These are phyloP conservation scores for Drosophila ercepeae DNA, from an alignment of 1,140 invertebrate genomes.

Conservation along the genomic window DNA sequence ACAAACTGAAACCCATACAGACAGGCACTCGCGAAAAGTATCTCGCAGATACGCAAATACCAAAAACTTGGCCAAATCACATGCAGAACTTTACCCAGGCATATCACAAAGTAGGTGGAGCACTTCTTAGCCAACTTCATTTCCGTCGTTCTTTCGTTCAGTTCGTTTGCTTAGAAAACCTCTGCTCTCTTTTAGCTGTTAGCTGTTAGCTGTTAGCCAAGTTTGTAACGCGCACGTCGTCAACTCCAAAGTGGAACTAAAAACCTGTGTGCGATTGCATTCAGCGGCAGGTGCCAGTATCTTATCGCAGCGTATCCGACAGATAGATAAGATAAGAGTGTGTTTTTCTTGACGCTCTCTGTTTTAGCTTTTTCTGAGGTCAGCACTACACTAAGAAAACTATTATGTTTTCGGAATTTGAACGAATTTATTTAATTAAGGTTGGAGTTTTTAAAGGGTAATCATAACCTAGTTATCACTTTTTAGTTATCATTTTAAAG, in stretches of 20 bases:
- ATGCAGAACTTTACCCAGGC: conserved; percentile 73
- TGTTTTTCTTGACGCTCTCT: background rate
- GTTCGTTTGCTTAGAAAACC: conserved; percentile 38
- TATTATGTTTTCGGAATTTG: background rate
- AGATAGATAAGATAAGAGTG: conserved; percentile 55
- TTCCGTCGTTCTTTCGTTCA: conserved; percentile 50
- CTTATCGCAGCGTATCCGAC: conserved; percentile 56
- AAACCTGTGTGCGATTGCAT: conserved; percentile 55
- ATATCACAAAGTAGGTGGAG: conserved; percentile 79
- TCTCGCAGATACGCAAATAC: conserved; percentile 3
- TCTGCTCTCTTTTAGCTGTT: conserved; percentile 39
- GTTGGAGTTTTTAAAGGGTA: too few relatives aligned
- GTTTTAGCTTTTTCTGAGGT: conserved; percentile 11
- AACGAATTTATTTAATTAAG: too few relatives aligned
- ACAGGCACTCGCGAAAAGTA: conserved; percentile 3
- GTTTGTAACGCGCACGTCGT: conserved; percentile 57
- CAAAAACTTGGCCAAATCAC: conserved; percentile 17
- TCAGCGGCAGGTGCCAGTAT: conserved; percentile 52
- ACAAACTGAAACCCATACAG: background rate
- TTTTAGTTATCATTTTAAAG: too few relatives aligned
- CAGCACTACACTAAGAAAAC: conserved; percentile 9
- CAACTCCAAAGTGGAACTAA: conserved; percentile 69
- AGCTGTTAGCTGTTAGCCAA: conserved; percentile 48
- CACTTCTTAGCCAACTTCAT: conserved; percentile 77
- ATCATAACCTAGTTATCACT: too few relatives aligned